Evolutionary conservation across 2,797 vertebrate genomes (phyloP), one percentile per base, ranked within the genome.

Genomic region (Aphelocoma californica): DNA sequence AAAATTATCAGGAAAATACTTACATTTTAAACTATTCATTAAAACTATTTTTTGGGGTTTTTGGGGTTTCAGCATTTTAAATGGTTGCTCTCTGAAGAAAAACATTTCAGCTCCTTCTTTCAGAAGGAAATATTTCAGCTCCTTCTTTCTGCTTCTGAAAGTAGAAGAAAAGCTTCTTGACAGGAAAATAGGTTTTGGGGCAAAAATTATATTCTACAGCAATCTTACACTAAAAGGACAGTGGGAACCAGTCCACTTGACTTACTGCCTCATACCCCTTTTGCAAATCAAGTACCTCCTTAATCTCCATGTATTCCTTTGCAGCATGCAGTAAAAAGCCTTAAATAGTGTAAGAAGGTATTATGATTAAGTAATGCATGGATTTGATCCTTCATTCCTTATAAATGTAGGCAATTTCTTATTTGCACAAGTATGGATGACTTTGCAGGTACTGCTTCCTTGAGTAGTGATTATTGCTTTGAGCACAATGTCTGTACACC

Each of bases 391-490:
- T 51, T 86, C 40, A 64, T 78, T 86, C 57, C 34, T 23, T 51
- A 51, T 51, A 93, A 94, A 82, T 45, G 16, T 62, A 58, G 9
- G 44, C 40, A 74, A 81, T 88, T 92, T 86, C 58, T 86, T 90
- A 79, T 93, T 92, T 88, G 84, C 50, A 47, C 12, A 57, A 74
- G 24, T 67, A 74, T 47, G n/a, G 78, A 75, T 75, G 73, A 57
- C 50, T 93, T 54, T 72, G 83, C 77, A 81, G 48, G 45, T 67
- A 51, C 32, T 73, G 42, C 67, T 66, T 58, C 29, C 58, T 80
- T 91, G 48, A 94, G 45, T 78, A 83, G 86, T 60, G 75, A 90
- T 78, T 79, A 90, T 34, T 81, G 73, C 47, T 84, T 72, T 81
- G 28, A 84, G 78, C 31, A 69, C 24, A 45, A 61, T 29, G 13